Evolutionary conservation across 35 echinoderm and acorn worm species (phyloP).

Genomic region (Ptychodera flava): DNA sequence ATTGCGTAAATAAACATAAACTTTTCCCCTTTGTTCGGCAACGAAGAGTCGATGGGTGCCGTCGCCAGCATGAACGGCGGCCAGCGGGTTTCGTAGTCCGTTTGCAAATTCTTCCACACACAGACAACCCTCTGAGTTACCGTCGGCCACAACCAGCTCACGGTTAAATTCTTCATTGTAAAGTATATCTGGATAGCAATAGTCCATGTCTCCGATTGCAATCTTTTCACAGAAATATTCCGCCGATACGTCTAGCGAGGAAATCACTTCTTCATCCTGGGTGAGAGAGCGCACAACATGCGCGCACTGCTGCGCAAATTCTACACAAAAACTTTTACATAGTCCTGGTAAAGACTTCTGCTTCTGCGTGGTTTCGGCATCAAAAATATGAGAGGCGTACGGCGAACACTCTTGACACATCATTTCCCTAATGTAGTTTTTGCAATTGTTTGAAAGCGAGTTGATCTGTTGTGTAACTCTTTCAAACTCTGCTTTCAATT

Average conservation of each 20-base stretch:
- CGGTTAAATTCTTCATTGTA: constrained; percentile 35
- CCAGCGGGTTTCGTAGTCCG: constrained; percentile 67
- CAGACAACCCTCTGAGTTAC: constrained; percentile 49
- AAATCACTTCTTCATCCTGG: constrained; percentile 24
- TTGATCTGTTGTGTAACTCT: background rate
- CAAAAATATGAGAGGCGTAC: constrained; percentile 79
- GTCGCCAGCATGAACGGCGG: constrained; percentile 74
- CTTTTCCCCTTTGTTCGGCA: constrained; percentile 69
- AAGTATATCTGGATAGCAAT: constrained; percentile 76
- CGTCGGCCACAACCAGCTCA: constrained; percentile 31
- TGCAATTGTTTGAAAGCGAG: constrained; percentile 12
- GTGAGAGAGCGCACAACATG: constrained; percentile 52
- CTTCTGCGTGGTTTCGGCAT: constrained; percentile 41
- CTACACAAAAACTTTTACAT: constrained; percentile 56
- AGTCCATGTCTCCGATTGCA: constrained; percentile 53
- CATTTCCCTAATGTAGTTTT: constrained; percentile 58
- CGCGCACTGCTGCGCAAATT: constrained; percentile 52
- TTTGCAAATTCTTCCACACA: constrained; percentile 98
- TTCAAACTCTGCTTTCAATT: constrained; percentile 16
- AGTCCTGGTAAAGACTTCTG: constrained; percentile 57
- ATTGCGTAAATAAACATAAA: constrained; percentile 67
- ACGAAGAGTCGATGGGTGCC: constrained; percentile 80
- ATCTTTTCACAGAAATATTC: constrained; percentile 51
- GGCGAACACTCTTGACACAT: constrained; percentile 90
- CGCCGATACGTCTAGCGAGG: constrained; percentile 15